Conservation (phyloP, 2,797 vertebrate genomes). For the Mastacembelus armatus region DNA sequence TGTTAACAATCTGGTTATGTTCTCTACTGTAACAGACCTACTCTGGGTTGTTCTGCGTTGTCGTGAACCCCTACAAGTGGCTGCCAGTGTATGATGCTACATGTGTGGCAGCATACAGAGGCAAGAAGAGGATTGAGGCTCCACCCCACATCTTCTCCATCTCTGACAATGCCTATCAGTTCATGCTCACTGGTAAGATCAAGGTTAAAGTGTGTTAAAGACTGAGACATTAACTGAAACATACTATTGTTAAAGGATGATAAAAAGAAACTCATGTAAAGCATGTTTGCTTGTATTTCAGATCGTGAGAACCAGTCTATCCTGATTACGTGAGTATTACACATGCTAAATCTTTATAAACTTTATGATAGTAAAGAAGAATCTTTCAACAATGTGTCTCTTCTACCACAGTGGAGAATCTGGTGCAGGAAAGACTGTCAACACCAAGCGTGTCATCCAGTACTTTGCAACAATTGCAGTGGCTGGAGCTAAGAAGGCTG, state of each 20-base stretch:
- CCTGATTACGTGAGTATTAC: slow-evolving; percentile 85
- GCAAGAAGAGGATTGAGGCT: slow-evolving; percentile 78
- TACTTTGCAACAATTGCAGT: slow-evolving; percentile 75
- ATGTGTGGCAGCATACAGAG: slow-evolving; percentile 66
- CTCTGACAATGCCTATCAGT: slow-evolving; percentile 91
- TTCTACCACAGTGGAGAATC: slow-evolving; percentile 53
- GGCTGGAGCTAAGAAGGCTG: slow-evolving; percentile 32
- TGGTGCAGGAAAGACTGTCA: slow-evolving; percentile 73
- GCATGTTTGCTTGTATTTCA: slow-evolving; percentile 52
- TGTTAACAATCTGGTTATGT: neutral
- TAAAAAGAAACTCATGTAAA: too few species aligned
- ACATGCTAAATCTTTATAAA: neutral
- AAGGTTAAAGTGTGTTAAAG: neutral
- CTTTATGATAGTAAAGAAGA: neutral
- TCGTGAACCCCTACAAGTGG: slow-evolving; percentile 92
- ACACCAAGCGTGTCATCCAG: slow-evolving; percentile 79
- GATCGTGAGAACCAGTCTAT: slow-evolving; percentile 89
- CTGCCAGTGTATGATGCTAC: slow-evolving; percentile 83
- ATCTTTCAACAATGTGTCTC: too few species aligned
- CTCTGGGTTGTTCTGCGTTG: slow-evolving; percentile 90
- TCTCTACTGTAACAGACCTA: slow-evolving; percentile 81
- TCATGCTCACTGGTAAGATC: slow-evolving; percentile 77
- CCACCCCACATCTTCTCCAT: slow-evolving; percentile 85
- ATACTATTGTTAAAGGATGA: too few species aligned
- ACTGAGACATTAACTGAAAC: too few species aligned